Evolutionary conservation across 2,888 invertebrate species (phyloP), one percentile per base, ranked within the genome.

Genomic region (Sipha maydis): DNA sequence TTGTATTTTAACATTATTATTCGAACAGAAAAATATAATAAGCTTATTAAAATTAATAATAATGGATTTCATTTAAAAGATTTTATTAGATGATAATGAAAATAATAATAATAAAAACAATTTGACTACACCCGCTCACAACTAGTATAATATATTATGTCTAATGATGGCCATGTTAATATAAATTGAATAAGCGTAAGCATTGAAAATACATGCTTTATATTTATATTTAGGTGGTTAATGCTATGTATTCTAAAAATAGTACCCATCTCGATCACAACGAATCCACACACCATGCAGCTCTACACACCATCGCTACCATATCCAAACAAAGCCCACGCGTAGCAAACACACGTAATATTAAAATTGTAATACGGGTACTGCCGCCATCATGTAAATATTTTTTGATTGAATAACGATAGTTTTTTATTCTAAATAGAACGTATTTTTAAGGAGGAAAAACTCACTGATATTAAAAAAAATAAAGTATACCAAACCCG

Each of bases 181-280:
- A 83, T 71, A 82, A 56, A 83, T 75, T 83, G n/a, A 28, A 28
- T 19, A 83, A 25, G 73, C 8, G 48, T 31, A 25, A 34, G 48
- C 48, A 75, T 5, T 75, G 8, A 21, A 7, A 25, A 76, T 54
- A 77, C 48, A 4, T n/a, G 28, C 28, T 3, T 38, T 73, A 31
- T 56, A 54, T n/a, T 17, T 83, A n/a, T 84, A 38, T 21, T 28
- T 76, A 84, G 61, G 75, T 25, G 61, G 76, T 67, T 67, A 41
- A 76, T 67, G 31, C 9, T 78, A 78, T 85, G 67, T 69, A 69
- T 85, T 85, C 85, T 85, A 85, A 78, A 78, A 85, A 85, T 85
- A 85, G 48, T 34, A 78, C 48, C 2, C 77, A 77, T 78, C 77
- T 78, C n/a, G 85, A 85, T 85, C 77, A 69, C 3, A 85, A 48